A percentile compares a stretch with the other conserved stretches of the same genome.
These are phyloP conservation scores for Actenoides hombroni DNA, from an alignment of 2,113 vertebrate genomes.

Conservation along the genomic window DNA sequence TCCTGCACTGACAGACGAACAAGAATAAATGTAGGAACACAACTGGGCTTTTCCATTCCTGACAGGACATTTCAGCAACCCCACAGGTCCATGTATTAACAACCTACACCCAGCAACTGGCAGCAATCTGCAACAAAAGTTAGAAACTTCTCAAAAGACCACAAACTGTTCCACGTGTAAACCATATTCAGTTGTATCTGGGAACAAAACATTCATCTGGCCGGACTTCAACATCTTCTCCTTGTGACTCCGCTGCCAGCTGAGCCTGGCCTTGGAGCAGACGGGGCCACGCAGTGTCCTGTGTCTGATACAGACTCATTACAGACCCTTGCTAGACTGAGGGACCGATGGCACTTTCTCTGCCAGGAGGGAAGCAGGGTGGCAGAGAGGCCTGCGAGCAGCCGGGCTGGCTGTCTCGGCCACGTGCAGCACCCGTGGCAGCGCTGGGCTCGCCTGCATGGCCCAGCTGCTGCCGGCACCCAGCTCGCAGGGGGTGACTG, in stretches of 20 bases:
- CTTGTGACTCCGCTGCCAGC: not conserved
- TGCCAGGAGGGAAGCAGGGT: accelerated
- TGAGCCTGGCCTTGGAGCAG: not conserved
- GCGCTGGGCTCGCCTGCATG: accelerated
- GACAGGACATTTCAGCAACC: not conserved
- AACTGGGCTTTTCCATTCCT: not conserved
- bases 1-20: not conserved
- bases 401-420: not conserved
- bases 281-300: not conserved
- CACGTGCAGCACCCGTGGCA: not conserved
- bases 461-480: not conserved
- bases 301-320: not conserved
- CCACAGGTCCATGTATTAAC: not conserved
- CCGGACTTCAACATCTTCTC: not conserved
- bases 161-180: not conserved
- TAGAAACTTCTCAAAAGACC: not conserved
- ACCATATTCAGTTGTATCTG: not conserved
- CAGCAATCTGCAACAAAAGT: not conserved
- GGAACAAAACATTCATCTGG: not conserved
- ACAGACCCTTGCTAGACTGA: not conserved
- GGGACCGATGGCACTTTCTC: not conserved
- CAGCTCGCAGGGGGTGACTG: not conserved
- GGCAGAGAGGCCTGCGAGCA: not conserved
- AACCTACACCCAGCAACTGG: not conserved
- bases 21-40: not conserved